Conservation (phyloP, 2,888 invertebrate genomes). For the Epistrophella euchroma region DNA sequence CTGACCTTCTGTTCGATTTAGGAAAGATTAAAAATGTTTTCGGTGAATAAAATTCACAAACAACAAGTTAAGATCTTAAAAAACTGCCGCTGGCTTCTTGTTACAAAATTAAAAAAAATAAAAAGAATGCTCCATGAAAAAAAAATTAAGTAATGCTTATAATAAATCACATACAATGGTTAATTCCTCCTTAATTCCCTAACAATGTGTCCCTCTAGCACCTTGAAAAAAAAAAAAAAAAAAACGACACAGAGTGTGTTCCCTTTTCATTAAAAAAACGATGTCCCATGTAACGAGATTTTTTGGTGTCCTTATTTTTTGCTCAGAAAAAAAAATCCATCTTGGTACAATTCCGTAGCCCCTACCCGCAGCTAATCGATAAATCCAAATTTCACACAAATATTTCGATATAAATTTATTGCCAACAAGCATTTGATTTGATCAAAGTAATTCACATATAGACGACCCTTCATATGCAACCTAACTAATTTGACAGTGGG, state of each 20-base stretch:
- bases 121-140: neutral
- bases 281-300: slow-evolving; percentile 3
- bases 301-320: neutral
- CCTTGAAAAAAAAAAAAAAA: slow-evolving; percentile 13
- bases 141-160: slow-evolving; percentile 11
- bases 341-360: slow-evolving; percentile 39
- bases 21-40: slow-evolving; percentile 11
- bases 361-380: slow-evolving; percentile 50
- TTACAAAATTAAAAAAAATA: neutral
- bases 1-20: slow-evolving; percentile 21
- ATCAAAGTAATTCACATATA: slow-evolving; percentile 41
- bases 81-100: neutral
- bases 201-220: slow-evolving; percentile 34
- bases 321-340: neutral
- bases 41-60: slow-evolving; percentile 1
- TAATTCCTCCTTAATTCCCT: slow-evolving; percentile 54
- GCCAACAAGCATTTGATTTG: slow-evolving; percentile 35
- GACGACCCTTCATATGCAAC: neutral
- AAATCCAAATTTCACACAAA: slow-evolving; percentile 59
- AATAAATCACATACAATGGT: slow-evolving; percentile 50
- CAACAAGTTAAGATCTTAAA: neutral
- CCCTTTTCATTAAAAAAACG: slow-evolving; percentile 37
- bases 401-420: slow-evolving; percentile 45
- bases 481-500: neutral
- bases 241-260: neutral